Conservation (phyloP, 2,797 vertebrate species). For the Fundulus diaphanus region DNA sequence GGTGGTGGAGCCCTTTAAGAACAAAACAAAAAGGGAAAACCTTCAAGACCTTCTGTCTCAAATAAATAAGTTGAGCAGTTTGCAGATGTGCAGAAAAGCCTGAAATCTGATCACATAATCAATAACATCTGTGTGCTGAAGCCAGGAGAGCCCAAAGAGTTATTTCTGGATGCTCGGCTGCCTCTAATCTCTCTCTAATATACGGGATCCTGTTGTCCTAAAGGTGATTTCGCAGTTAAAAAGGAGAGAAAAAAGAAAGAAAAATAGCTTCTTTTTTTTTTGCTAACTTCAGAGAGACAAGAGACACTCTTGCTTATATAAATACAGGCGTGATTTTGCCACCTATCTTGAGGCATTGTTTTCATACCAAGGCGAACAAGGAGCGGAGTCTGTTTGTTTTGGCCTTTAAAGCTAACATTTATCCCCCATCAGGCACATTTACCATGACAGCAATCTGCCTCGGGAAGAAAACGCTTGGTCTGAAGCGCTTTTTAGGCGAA, state of each 20-base stretch:
- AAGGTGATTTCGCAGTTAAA: not conserved
- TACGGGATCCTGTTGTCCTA: not conserved
- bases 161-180: not conserved
- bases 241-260: conserved; percentile 10
- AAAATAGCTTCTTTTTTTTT: conserved; percentile 30
- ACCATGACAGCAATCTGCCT: no score
- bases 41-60: not conserved
- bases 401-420: not conserved
- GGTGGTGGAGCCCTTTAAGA: not conserved
- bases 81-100: not conserved
- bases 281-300: conserved; percentile 8
- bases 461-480: not conserved
- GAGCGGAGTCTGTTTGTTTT: not conserved
- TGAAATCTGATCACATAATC: not conserved
- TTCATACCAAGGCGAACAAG: conserved; percentile 31
- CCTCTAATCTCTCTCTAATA: not conserved
- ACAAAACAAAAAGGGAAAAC: not conserved
- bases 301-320: not conserved
- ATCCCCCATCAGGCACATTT: accelerated
- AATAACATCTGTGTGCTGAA: not conserved
- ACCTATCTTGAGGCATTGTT: conserved; percentile 43
- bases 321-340: not conserved
- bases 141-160: no score
- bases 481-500: not conserved
- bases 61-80: not conserved